Base-by-base conservation (phyloP, 2,113 vertebrate species). In the Scolopax mira region DNA sequence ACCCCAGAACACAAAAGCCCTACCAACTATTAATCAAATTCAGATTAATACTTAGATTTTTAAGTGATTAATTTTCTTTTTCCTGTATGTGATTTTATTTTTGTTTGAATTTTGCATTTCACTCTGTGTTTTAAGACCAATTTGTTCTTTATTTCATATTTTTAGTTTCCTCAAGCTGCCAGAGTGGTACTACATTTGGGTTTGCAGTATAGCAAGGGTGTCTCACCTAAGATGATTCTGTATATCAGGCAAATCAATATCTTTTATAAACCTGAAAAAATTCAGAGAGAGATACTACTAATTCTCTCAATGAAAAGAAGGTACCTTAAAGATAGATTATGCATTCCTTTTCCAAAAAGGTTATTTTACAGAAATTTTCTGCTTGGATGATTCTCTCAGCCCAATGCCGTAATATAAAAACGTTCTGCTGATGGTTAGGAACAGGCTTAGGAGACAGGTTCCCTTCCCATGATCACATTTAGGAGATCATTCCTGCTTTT, bases 1-100 rank as follows among this genome's bases (percentile, higher is more conserved):
- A 25, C 3, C 8, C 19, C 42, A 9, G n/a, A 39, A 18, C 22
- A 48, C 25, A 52, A 27, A 37, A 18, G 1, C 0, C 7, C 6
- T 8, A n/a, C 23, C 13, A 65, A 4, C 33, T 49, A 6, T 71
- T 83, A 61, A 35, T 14, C 21, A 30, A 22, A 28, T 44, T 49
- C 28, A 67, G 13, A 51, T 77, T 60, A 75, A 49, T 62, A 39
- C 9, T 52, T 58, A 27, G 4, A 30, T 67, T 35, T 71, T 55
- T 39, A 52, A 60, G 18, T 33, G 42, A 72, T 52, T 70, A 3
- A 9, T 66, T 71, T 80, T 60, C 7, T 65, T 77, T 70, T 44
- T 55, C 37, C 37, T 39, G 6, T 13, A 17, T 0, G 0, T 39
- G 16, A 39, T 54, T 72, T 42, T 42, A n/a, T n/a, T 42, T 69